Base-by-base conservation (phyloP, 2,113 vertebrate species). In the Pogonocichla stellata region DNA sequence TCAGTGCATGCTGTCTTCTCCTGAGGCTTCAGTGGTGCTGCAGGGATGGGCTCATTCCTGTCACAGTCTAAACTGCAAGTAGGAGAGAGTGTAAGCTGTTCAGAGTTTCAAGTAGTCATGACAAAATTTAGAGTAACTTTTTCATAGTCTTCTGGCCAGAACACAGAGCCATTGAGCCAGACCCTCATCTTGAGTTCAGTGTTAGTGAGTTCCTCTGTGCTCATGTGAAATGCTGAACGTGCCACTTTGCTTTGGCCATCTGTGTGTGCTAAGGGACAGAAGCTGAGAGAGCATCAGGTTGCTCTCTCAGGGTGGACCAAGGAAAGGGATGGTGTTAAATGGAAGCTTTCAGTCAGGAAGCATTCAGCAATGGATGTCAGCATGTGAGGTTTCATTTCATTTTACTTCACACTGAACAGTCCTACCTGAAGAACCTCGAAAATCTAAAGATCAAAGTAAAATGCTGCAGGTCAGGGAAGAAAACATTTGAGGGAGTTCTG, bases 381-480 rank as follows among this genome's bases (percentile, higher is more conserved):
- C 51, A 53, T 0, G 0, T 0, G 1, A 50, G 22, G 19, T 36
- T 86, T 73, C 1, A 1, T 72, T 92, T 84, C 1, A 3, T 45
- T 88, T 80, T 61, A 28, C 33, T 43, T 73, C 5, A 42, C 31
- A 33, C 18, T 36, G 25, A 28, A 57, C 26, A 43, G 31, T 80
- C 36, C 43, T 72, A 31, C 50, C 1, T 42, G 38, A 83, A 78
- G n/a, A 38, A 62, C 60, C 66, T 77, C 0, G 20, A 62, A 83
- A 78, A 53, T 40, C 67, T 2, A 1, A 34, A 66, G 47, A 62
- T 81, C 34, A 64, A 84, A 74, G n/a, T 24, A 58, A 89, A 92
- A 54, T 1, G 0, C 40, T 54, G 47, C 34, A 71, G 1, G 2
- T 60, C 0, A 1, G 23, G 28, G 60, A 78, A 80, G 19, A 66